Percentiles rank a stretch among this genome's conserved stretches.
These are phyloP conservation scores for Muraenolepis orangiensis DNA, from an alignment of 2,797 vertebrate genomes.

Conservation along the genomic window DNA sequence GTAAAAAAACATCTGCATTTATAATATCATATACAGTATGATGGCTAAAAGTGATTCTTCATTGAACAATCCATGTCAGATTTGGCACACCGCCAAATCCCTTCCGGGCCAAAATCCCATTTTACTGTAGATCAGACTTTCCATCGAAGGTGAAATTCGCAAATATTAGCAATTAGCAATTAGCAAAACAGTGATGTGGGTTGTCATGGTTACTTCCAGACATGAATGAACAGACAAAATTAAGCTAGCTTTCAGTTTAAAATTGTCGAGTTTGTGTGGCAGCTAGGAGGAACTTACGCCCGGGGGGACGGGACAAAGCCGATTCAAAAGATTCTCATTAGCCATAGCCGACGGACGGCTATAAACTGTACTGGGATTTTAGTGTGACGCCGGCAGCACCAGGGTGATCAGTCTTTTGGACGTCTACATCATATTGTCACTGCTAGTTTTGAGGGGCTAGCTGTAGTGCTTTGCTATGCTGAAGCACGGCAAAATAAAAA, in stretches of 20 bases:
- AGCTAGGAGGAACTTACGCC: slow-evolving; percentile 22
- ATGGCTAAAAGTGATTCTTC: background rate
- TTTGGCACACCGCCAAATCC: slow-evolving; percentile 3
- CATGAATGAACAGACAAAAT: slow-evolving; percentile 44
- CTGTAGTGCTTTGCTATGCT: too few relatives aligned
- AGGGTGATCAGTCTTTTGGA: slow-evolving; percentile 21
- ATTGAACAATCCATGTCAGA: background rate
- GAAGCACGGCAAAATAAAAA: too few relatives aligned
- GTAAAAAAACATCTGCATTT: slow-evolving; percentile 22
- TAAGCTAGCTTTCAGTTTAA: slow-evolving; percentile 35
- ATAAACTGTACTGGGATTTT: slow-evolving; percentile 24
- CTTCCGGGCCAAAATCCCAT: slow-evolving; percentile 42
- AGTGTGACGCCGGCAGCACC: slow-evolving; percentile 13
- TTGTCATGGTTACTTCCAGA: slow-evolving; percentile 37
- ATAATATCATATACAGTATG: background rate
- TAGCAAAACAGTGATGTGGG: slow-evolving; percentile 41
- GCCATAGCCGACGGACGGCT: slow-evolving; percentile 16
- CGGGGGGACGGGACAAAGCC: slow-evolving; percentile 9
- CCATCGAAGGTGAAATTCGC: slow-evolving; percentile 32
- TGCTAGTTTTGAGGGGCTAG: slow-evolving; percentile 29
- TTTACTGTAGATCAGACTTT: slow-evolving; percentile 25
- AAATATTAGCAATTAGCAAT: slow-evolving; percentile 24
- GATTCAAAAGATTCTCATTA: slow-evolving; percentile 44
- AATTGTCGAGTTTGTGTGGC: slow-evolving; percentile 22
- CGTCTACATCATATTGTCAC: slow-evolving; percentile 41